Conservation (phyloP, 2,113 vertebrate species). For the Ammodytes marinus region DNA sequence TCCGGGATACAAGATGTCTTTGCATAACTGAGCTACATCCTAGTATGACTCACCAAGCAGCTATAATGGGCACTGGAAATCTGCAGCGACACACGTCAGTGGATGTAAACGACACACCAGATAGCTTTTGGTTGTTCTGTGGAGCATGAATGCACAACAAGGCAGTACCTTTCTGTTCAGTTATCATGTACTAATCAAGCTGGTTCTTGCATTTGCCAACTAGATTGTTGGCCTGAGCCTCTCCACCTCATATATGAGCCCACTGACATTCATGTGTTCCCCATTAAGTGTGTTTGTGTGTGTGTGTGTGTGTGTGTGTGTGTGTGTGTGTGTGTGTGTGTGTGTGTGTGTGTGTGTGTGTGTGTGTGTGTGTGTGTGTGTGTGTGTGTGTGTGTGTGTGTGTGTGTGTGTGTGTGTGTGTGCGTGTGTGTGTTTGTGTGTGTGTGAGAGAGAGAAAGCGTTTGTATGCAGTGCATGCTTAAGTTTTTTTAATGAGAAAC, state of each 20-base stretch:
- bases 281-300: not conserved
- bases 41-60: slow-evolving; percentile 52
- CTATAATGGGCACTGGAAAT: slow-evolving; percentile 27
- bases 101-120: slow-evolving; percentile 34
- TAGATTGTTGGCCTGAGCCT: not conserved
- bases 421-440: not conserved
- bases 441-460: not conserved
- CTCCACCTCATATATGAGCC: slow-evolving; percentile 10
- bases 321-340: not conserved
- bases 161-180: slow-evolving; percentile 3
- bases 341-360: not conserved
- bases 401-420: not conserved
- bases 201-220: not conserved
- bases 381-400: not conserved
- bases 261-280: slow-evolving; percentile 2
- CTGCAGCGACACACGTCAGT: slow-evolving; percentile 10
- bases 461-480: not conserved
- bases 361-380: not conserved
- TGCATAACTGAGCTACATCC: slow-evolving; percentile 33
- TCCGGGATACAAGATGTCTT: slow-evolving; percentile 31
- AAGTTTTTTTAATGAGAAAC: not conserved
- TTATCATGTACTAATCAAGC: slow-evolving; percentile 18
- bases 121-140: slow-evolving; percentile 30
- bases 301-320: not conserved
- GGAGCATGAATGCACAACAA: not conserved